Evolutionary conservation across 1,140 invertebrate species (phyloP), one percentile per base, ranked within the genome.

Genomic region (Onthophagus taurus): DNA sequence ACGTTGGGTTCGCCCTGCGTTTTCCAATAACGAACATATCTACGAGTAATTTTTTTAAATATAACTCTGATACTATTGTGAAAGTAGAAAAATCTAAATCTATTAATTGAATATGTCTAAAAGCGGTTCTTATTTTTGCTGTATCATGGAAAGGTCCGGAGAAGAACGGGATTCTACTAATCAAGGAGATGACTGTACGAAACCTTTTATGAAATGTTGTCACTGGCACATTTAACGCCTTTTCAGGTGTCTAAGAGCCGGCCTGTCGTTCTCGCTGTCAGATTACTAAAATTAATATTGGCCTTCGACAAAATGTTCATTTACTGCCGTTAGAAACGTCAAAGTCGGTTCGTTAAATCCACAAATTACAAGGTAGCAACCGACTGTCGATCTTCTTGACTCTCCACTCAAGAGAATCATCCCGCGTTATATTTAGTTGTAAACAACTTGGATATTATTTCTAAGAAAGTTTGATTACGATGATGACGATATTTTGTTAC

Each of bases 251-350:
- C 38, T 29, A 35, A 34, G 30, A 31, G 48, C 26, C 44, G 44
- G 45, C 49, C 45, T 51, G 45, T 51, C 50, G 45, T 45, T 51
- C 47, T 48, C 44, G 48, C 50, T 51, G 50, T 51, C 50, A 51
- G 47, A 48, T 51, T 51, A 51, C 50, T 51, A 47, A 51, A 51
- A 51, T 51, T 51, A 51, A 51, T 51, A 51, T 39, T 36, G 44
- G 44, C 31, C 36, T 45, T 45, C 35, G 31, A 16, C 24, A 45
- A 43, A 45, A 45, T 36, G 34, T 36, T 20, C 34, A 18, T 39
- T 38, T 36, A 45, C 39, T 45, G 37, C 37, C 39, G 37, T 45
- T 30, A 38, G 12, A 29, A 39, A 36, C 44, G 31, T 45, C 44
- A 39, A 45, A n/a, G n/a, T n/a, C n/a, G n/a, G n/a, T n/a, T n/a